A percentile compares a stretch with the other conserved stretches of the same genome.
Conservation (phyloP, 2,888 invertebrate genomes). For the Sycophila texana region DNA sequence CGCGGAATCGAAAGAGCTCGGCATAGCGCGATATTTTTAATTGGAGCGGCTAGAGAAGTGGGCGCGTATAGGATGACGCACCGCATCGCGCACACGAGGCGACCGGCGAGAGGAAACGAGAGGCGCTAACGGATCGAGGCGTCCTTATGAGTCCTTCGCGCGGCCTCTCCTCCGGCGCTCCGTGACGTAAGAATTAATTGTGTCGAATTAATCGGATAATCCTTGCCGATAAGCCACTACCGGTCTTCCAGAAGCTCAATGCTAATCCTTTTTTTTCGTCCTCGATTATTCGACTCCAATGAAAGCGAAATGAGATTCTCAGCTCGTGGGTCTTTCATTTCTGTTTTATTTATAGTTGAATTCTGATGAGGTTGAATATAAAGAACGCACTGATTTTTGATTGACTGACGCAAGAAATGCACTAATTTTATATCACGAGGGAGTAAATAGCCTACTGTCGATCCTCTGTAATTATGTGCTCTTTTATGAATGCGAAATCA, state of each 20-base stretch:
- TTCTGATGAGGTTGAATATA: too few relatives aligned
- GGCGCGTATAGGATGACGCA: not conserved
- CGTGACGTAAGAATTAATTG: slow-evolving; percentile 20
- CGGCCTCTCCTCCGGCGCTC: not conserved
- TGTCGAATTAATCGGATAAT: slow-evolving; percentile 19
- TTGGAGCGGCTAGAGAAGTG: not conserved
- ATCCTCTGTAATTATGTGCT: too few relatives aligned
- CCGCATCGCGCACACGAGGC: not conserved
- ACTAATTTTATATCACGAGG: too few relatives aligned
- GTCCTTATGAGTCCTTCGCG: not conserved
- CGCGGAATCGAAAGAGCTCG: not conserved
- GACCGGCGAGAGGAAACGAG: not conserved
- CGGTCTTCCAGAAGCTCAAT: not conserved
- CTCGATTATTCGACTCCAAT: not conserved
- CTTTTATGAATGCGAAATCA: too few relatives aligned
- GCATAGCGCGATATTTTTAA: not conserved
- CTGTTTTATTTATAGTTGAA: too few relatives aligned
- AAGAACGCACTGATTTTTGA: too few relatives aligned
- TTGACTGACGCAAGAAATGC: too few relatives aligned
- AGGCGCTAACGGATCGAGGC: not conserved
- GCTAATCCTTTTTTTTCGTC: not conserved
- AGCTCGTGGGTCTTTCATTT: too few relatives aligned
- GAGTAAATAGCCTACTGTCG: too few relatives aligned
- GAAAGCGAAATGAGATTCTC: not conserved
- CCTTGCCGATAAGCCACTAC: slow-evolving; percentile 10